Base-by-base conservation (phyloP, 2,888 invertebrate species). In the Tinea pellionella region DNA sequence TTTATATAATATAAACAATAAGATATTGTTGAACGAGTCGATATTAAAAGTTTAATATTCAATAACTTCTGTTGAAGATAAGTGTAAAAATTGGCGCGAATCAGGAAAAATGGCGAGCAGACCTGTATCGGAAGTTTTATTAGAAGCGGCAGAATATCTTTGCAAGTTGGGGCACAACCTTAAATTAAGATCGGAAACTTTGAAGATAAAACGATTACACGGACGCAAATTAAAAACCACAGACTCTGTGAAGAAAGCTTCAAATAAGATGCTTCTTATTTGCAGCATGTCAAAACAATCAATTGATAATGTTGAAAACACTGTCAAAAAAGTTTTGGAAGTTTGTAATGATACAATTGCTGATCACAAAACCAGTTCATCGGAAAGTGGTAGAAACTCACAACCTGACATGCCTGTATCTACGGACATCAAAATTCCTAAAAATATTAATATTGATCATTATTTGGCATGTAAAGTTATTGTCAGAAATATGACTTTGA, bases 281-380 rank as follows among this genome's bases (percentile, higher is more conserved):
- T 88, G 88, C 66, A 77, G 85, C 65, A 71, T 87, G 63, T 87
- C 88, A 47, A 86, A 81, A 69, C 84, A 81, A 66, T 86, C 88
- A 0, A 72, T 88, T 9, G 76, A 78, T 42, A 86, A 82, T 67
- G 86, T 88, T 1, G 86, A 86, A 66, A 67, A 64, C 62, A 79
- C 79, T 59, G 75, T 88, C 12, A 75, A 77, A 62, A 77, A 73
- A 64, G 70, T 61, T 81, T 61, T 66, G 80, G 59, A 67, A 71
- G n/a, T 63, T 68, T 60, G 68, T 83, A 12, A 69, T 72, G 57
- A 66, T 64, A 41, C 12, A 12, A 8, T 41, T 41, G 9, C 13
- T 12, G 41, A 41, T 41, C 2, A 3, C 9, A 41, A 8, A 24
- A 6, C 6, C 24, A 6, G 6, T 24, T 3, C 24, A 6, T 24